These are phyloP conservation scores for Brotula barbata DNA, from an alignment of 2,797 vertebrate species.

Conservation along the genomic window DNA sequence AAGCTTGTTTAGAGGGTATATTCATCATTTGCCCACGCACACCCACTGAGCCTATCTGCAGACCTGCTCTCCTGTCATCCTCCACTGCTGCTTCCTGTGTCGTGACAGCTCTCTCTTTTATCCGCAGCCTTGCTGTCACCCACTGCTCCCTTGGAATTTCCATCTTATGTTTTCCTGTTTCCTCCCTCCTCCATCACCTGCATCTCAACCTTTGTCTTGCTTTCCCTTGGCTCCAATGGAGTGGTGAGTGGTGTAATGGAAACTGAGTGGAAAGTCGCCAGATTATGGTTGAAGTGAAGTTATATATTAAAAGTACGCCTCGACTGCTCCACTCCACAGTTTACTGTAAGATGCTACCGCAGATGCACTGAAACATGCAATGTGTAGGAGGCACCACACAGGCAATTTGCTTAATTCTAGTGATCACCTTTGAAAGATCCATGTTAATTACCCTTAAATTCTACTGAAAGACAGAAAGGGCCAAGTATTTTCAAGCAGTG, in stretches of 20 bases:
- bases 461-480: background rate
- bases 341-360: conserved; percentile 17
- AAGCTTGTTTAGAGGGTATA: conserved; percentile 64
- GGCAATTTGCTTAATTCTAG: conserved; percentile 35
- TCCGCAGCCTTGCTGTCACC: conserved; percentile 55
- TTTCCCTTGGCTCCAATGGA: conserved; percentile 34
- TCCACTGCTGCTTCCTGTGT: conserved; percentile 67
- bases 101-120: conserved; percentile 72
- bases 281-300: conserved; percentile 33
- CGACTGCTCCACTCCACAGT: conserved; percentile 17
- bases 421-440: conserved; percentile 30
- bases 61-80: conserved; percentile 74
- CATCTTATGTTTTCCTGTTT: conserved; percentile 50
- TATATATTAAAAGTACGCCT: conserved; percentile 3
- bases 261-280: conserved; percentile 12
- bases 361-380: conserved; percentile 2
- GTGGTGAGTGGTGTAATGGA: conserved; percentile 14
- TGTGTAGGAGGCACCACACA: conserved; percentile 32
- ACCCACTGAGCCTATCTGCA: conserved; percentile 70
- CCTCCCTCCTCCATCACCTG: conserved; percentile 25
- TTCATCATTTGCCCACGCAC: conserved; percentile 68
- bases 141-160: conserved; percentile 62
- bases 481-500: conserved; percentile 11
- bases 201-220: conserved; percentile 31
- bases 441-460: conserved; percentile 32